Evolutionary conservation across 1,140 invertebrate genomes (phyloP).

Genomic region (Anastrepha obliqua): DNA sequence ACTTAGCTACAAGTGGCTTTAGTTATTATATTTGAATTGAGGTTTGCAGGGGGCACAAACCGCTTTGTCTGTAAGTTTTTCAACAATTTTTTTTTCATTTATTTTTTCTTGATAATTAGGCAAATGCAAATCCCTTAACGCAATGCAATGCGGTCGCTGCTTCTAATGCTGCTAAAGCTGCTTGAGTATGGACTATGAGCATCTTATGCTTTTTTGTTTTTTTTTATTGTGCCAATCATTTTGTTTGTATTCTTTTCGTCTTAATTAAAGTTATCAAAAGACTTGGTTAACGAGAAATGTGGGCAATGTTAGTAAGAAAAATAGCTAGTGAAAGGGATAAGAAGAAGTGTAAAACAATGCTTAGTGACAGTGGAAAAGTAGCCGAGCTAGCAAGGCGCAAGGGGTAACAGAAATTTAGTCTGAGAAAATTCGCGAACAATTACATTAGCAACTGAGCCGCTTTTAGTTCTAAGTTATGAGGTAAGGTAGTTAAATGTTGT

Average conservation of each 20-base stretch:
- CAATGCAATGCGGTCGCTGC: neutral
- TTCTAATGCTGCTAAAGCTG: neutral
- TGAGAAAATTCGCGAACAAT: too few relatives aligned
- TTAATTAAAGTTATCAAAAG: neutral
- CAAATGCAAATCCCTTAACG: neutral
- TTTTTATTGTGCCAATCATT: neutral
- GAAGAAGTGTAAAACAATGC: neutral
- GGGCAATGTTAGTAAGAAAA: neutral
- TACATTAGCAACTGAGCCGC: too few relatives aligned
- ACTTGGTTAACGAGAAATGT: slow-evolving; percentile 10
- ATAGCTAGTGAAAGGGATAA: neutral
- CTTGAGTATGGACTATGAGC: neutral
- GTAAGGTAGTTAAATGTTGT: too few relatives aligned
- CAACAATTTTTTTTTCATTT: neutral
- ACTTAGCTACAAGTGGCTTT: neutral
- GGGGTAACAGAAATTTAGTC: too few relatives aligned
- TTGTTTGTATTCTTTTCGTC: neutral
- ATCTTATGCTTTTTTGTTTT: neutral
- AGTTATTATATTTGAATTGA: neutral
- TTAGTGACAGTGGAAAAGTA: too few relatives aligned
- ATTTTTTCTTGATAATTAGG: slow-evolving; percentile 2
- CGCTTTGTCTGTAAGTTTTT: neutral
- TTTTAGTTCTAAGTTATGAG: too few relatives aligned
- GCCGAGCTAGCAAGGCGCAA: too few relatives aligned
- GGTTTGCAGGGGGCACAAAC: too few relatives aligned